Evolutionary conservation across 2,888 invertebrate genomes (phyloP).

Genomic region (Trissonchulus latispiculum): DNA sequence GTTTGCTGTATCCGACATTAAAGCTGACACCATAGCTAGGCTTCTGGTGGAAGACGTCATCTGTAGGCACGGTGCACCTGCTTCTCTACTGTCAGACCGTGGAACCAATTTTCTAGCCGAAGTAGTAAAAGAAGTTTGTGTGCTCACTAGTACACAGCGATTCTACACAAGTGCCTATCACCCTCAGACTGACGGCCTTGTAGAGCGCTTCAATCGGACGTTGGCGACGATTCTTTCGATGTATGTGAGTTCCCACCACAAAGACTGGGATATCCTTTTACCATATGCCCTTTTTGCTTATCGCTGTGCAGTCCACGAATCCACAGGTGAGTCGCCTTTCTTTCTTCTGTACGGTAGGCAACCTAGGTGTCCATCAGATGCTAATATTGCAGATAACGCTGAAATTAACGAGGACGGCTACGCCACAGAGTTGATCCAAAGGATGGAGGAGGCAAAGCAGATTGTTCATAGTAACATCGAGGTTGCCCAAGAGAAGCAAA

Average conservation of each 20-base stretch:
- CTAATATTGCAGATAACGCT: too few species aligned
- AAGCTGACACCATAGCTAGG: constrained; percentile 34
- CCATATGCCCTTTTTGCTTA: background rate
- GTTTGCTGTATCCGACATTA: constrained; percentile 35
- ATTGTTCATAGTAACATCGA: too few species aligned
- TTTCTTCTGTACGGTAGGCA: constrained; percentile 3
- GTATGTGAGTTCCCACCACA: constrained; percentile 29
- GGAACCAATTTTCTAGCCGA: constrained; percentile 27
- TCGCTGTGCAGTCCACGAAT: background rate
- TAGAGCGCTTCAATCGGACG: constrained; percentile 32
- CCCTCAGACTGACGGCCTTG: too few species aligned
- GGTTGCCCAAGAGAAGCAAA: too few species aligned
- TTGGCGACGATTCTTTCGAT: constrained; percentile 28
- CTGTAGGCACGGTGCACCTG: constrained; percentile 26
- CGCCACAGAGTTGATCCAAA: too few species aligned
- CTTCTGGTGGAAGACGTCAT: constrained; percentile 27
- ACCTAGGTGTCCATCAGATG: background rate
- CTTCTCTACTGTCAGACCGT: constrained; percentile 27
- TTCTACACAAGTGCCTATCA: constrained; percentile 24
- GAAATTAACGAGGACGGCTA: too few species aligned
- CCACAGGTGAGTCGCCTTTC: background rate
- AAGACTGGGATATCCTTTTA: constrained; percentile 8
- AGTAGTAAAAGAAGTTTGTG: constrained; percentile 22
- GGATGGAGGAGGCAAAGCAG: too few species aligned
- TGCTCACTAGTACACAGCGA: constrained; percentile 20